Base-by-base conservation (phyloP, 2,888 invertebrate genomes). In the Thereva unica region DNA sequence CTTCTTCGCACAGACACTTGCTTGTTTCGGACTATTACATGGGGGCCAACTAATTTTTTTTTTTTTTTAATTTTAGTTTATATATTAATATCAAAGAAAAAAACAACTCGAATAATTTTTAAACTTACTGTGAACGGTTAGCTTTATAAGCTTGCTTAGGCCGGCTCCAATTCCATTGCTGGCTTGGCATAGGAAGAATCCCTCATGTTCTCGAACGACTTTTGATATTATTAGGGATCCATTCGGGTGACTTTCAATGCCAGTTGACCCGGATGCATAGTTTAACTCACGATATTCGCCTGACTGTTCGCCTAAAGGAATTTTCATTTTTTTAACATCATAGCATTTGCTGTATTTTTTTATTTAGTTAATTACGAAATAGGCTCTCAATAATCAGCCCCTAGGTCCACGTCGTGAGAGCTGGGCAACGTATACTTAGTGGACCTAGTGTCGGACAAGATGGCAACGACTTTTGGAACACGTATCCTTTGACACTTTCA, bases 81-180 rank as follows among this genome's bases (percentile, higher is more conserved):
- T 10, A 34, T 5, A 63, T 40, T 10, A 34, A 54, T 37, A 68
- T 8, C 12, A 10, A 41, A 45, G n/a, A 55, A 38, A 12, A 53
- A 10, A 41, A 45, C 3, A 50, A 47, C 35, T 10, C 1, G 5
- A 64, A 52, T n/a, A 5, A 54, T 54, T 40, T 66, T 47, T 34
- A 10, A 45, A 23, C 54, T 4, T 81, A 86, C 87, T 85, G 74
- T 86, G 85, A 45, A 87, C 87, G 45, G 83, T 85, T 69, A 87
- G 79, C 64, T 84, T 84, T 57, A 87, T 84, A 67, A 86, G 82
- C 75, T 86, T 86, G 77, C 86, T 87, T 70, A 87, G 81, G 42
- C 85, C 86, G 4, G 84, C 83, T 0, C 86, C 86, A 66, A 87
- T 85, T 12, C 85, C 84, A 76, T 87, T 87, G 77, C 82, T 84